These are phyloP conservation scores for Magallana ariakensis DNA, from an alignment of 1,140 invertebrate genomes.

Conservation along the genomic window DNA sequence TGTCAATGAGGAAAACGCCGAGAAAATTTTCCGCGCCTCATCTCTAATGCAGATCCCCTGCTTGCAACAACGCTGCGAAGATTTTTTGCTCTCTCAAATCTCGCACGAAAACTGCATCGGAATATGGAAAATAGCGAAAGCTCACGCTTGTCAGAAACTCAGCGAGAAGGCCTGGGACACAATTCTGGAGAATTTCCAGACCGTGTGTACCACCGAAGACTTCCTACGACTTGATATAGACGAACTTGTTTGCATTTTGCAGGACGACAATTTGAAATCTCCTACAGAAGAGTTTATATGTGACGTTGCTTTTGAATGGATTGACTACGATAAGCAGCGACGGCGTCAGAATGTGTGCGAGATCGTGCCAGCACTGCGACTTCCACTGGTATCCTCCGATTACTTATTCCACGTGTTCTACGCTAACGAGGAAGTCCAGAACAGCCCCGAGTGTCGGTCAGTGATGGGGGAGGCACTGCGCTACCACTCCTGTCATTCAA, in stretches of 20 bases:
- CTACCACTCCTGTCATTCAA: conserved; percentile 67
- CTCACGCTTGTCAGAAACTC: conserved; percentile 69
- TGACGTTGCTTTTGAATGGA: conserved; percentile 69
- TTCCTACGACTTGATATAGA: conserved; percentile 68
- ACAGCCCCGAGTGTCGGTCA: conserved; percentile 43
- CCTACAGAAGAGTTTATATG: conserved; percentile 70
- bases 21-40: conserved; percentile 69
- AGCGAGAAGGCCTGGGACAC: conserved; percentile 65
- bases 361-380: conserved; percentile 65
- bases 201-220: conserved; percentile 67
- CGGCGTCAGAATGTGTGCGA: conserved; percentile 58
- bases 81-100: conserved; percentile 69
- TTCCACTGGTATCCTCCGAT: conserved; percentile 69
- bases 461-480: conserved; percentile 69
- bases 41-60: conserved; percentile 73
- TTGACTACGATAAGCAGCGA: conserved; percentile 63
- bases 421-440: conserved; percentile 39
- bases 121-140: conserved; percentile 71
- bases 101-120: conserved; percentile 69
- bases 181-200: conserved; percentile 70
- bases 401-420: conserved; percentile 68
- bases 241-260: conserved; percentile 69
- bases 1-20: conserved; percentile 71
- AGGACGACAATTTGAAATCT: conserved; percentile 65
- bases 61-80: conserved; percentile 71